These are phyloP conservation scores for Picathartes gymnocephalus DNA, from an alignment of 2,113 vertebrate species.

Conservation along the genomic window DNA sequence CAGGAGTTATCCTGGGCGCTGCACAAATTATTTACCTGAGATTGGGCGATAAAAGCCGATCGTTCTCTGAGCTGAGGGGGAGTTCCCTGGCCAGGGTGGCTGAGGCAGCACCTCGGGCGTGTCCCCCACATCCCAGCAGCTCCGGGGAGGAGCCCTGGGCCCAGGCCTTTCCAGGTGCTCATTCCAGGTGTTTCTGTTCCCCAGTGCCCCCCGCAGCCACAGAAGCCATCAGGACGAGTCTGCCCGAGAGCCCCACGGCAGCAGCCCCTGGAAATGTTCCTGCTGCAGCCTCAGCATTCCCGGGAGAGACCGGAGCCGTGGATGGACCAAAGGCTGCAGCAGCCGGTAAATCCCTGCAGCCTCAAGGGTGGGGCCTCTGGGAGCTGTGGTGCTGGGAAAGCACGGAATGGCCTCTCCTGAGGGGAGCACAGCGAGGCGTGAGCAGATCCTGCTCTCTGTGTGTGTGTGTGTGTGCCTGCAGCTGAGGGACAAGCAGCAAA, in stretches of 20 bases:
- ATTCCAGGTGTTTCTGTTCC: fast-evolving
- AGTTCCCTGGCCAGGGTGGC: background rate
- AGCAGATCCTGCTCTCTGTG: fast-evolving
- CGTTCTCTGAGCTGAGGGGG: background rate
- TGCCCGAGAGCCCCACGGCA: background rate
- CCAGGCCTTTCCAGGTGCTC: fast-evolving
- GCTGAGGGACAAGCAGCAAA: fast-evolving
- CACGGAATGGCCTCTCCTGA: fast-evolving
- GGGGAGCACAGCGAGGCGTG: fast-evolving
- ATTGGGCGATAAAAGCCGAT: fast-evolving
- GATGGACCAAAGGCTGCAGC: fast-evolving
- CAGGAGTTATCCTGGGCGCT: background rate
- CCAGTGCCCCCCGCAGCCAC: background rate
- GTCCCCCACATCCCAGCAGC: background rate
- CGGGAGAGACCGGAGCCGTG: background rate
- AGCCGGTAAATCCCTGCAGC: background rate
- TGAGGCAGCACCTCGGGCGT: background rate
- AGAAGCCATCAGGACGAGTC: background rate
- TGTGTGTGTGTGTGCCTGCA: too few relatives aligned
- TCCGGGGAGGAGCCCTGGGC: background rate
- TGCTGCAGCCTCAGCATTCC: background rate
- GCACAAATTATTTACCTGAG: background rate
- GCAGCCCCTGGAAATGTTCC: background rate
- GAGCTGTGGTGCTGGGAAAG: fast-evolving
- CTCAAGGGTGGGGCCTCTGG: fast-evolving